These are phyloP conservation scores for Podotricha telesiphe DNA, from an alignment of 2,888 invertebrate genomes.

Conservation along the genomic window DNA sequence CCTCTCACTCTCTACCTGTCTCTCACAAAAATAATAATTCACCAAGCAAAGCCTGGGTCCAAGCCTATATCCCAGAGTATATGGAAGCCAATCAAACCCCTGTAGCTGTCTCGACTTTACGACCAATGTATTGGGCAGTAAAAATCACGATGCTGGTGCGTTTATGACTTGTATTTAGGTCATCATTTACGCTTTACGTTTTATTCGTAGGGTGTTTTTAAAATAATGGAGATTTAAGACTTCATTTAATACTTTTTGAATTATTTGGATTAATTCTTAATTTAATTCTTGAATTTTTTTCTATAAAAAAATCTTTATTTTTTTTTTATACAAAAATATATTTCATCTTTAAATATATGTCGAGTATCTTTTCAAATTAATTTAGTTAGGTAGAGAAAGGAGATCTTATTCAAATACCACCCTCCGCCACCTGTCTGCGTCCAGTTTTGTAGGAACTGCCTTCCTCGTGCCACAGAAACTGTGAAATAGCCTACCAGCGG, in stretches of 20 bases:
- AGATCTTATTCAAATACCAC: too few species aligned
- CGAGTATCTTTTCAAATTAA: too few species aligned
- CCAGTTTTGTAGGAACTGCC: too few species aligned
- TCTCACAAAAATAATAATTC: neutral
- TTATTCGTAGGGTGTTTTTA: neutral
- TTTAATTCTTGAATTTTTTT: too few species aligned
- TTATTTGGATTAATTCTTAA: neutral
- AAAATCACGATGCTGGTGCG: conserved; percentile 46
- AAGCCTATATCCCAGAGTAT: neutral
- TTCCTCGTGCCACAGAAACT: too few species aligned
- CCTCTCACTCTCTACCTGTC: too few species aligned
- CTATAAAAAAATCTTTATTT: too few species aligned
- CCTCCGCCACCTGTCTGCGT: too few species aligned
- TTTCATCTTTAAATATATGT: too few species aligned
- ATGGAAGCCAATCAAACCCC: conserved; percentile 27
- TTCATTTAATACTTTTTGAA: conserved; percentile 1
- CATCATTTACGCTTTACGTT: conserved; percentile 29
- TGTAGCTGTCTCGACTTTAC: conserved; percentile 36
- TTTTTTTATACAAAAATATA: too few species aligned
- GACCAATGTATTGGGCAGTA: conserved; percentile 44
- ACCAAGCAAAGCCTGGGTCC: neutral
- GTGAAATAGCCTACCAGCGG: too few species aligned
- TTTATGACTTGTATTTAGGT: conserved; percentile 44
- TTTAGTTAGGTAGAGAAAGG: too few species aligned
- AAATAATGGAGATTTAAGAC: neutral